A percentile compares a stretch with the other conserved stretches of the same genome.
These are phyloP conservation scores for Proctacanthus coquilletti DNA, from an alignment of 1,140 invertebrate species.

Conservation along the genomic window DNA sequence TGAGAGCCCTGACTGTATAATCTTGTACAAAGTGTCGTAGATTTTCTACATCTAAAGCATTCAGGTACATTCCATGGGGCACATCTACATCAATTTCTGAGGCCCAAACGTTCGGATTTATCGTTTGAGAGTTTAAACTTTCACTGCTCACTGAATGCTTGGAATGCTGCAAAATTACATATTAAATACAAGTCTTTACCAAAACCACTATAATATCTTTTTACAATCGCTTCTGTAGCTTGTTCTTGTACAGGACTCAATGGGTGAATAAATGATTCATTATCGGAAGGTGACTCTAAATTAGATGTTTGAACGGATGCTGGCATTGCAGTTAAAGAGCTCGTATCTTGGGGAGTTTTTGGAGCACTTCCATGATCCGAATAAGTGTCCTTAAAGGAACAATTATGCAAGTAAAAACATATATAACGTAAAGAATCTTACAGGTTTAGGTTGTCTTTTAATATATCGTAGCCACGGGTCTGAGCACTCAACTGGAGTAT, in stretches of 20 bases:
- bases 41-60: conserved; percentile 65
- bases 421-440: conserved; percentile 14
- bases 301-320: conserved; percentile 17
- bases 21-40: conserved; percentile 75
- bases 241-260: conserved; percentile 38
- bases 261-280: conserved; percentile 37
- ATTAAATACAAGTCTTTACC: neutral
- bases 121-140: conserved; percentile 34
- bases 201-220: conserved; percentile 1
- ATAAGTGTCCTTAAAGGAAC: conserved; percentile 23
- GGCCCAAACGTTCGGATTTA: conserved; percentile 41
- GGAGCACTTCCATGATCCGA: conserved; percentile 48
- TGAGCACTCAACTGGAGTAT: conserved; percentile 41
- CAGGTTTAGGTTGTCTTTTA: conserved; percentile 38
- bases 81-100: conserved; percentile 33
- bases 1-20: conserved; percentile 67
- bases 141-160: conserved; percentile 38
- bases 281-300: conserved; percentile 13
- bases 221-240: conserved; percentile 22
- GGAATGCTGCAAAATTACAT: conserved; percentile 11
- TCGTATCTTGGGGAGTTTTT: conserved; percentile 37
- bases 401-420: conserved; percentile 3
- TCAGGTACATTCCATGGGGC: conserved; percentile 58
- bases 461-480: conserved; percentile 77
- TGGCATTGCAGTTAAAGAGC: conserved; percentile 37